A percentile compares a stretch with the other conserved stretches of the same genome.
Evolutionary conservation across 2,113 vertebrate genomes (phyloP).

Genomic region (Gyps fulvus): DNA sequence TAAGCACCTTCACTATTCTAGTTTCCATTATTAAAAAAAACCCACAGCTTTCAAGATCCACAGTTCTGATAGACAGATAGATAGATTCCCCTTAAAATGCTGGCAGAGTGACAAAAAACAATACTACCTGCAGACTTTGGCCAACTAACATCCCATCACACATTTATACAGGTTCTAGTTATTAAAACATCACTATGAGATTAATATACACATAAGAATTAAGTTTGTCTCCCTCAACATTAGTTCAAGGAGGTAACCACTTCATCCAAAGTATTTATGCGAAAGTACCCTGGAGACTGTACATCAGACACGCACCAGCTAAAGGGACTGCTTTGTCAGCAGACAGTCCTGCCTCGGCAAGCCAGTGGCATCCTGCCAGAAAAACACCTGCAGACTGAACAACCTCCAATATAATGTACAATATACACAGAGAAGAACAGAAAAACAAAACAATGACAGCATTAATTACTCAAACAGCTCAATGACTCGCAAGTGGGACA

Average conservation of each 20-base stretch:
- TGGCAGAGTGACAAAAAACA: background rate
- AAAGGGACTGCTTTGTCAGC: constrained; percentile 15
- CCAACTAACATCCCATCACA: background rate
- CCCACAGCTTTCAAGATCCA: background rate
- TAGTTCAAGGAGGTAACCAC: background rate
- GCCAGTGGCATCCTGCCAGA: constrained; percentile 19
- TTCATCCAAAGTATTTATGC: background rate
- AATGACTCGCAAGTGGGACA: background rate
- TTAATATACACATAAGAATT: background rate
- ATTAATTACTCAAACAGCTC: background rate
- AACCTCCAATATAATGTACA: background rate
- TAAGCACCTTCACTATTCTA: background rate
- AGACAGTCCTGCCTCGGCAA: background rate
- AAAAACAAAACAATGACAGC: background rate
- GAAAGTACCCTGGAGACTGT: background rate
- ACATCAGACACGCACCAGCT: background rate
- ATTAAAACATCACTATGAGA: background rate
- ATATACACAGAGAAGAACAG: background rate
- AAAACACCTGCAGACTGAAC: constrained; percentile 33
- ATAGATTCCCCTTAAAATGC: background rate
- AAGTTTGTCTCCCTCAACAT: background rate
- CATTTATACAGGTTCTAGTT: background rate
- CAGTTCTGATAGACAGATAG: background rate
- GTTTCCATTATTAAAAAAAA: background rate
- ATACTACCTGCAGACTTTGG: background rate